phyloP scores from a whole-genome alignment of 2,113 vertebrate genomes.

The Syrmaticus mikado region DNA sequence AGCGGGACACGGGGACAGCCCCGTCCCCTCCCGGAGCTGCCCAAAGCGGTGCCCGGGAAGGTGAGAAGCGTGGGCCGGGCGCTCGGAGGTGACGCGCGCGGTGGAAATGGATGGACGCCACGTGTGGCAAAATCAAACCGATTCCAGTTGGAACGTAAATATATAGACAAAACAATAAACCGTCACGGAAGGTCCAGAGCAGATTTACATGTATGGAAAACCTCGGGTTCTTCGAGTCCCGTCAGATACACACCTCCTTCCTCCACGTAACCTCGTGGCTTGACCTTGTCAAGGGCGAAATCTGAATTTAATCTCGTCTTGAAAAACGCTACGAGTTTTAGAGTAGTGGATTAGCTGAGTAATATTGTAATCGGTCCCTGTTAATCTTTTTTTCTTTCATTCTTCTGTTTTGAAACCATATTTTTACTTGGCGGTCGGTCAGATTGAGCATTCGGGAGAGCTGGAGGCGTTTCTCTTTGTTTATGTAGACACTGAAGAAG shows the following conservation, averaged over 20 bases:
- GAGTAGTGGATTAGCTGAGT: conserved; percentile 94
- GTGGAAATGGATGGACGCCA: conserved; percentile 53
- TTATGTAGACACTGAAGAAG: conserved; percentile 99
- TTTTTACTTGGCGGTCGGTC: conserved; percentile 98
- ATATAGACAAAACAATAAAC: conserved; percentile 23
- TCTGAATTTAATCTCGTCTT: conserved; percentile 75
- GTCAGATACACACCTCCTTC: conserved; percentile 66
- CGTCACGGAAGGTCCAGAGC: conserved; percentile 26
- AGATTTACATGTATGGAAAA: conserved; percentile 40
- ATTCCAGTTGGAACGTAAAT: conserved; percentile 69
- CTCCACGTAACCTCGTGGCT: conserved; percentile 72
- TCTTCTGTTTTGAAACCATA: conserved; percentile 99
- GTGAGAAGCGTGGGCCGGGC: conserved; percentile 72
- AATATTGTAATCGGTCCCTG: conserved; percentile 99
- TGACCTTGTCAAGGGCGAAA: conserved; percentile 83
- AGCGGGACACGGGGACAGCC: neutral
- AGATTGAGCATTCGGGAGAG: conserved; percentile 97
- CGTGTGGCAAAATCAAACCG: conserved; percentile 63
- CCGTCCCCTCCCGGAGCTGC: neutral
- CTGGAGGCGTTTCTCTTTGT: conserved; percentile 98
- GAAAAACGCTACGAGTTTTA: conserved; percentile 78
- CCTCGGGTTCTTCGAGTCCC: conserved; percentile 54
- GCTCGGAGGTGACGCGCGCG: conserved; percentile 33
- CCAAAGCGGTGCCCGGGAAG: conserved; percentile 37
- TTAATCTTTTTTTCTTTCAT: conserved; percentile 99